Evolutionary conservation across 2,113 vertebrate genomes (phyloP), one percentile per base, ranked within the genome.

Genomic region (Orthonyx spaldingii): DNA sequence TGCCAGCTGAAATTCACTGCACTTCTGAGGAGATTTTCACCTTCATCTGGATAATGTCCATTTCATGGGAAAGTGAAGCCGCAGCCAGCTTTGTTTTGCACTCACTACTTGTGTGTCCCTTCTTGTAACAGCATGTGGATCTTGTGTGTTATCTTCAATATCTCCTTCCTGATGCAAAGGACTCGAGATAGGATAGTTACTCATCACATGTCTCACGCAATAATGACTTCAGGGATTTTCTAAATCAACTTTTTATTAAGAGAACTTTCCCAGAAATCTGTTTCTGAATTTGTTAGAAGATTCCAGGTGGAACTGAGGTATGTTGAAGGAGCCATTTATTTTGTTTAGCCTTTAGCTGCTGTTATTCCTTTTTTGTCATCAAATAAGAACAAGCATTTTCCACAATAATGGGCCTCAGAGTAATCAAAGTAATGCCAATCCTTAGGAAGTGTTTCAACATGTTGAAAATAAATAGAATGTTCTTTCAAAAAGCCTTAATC

Each of bases 121-220:
- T 80, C 63, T 82, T 35, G 30, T 35, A 68, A 60, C 3, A 1
- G 28, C 44, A 27, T 60, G 70, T 0, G 4, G 41, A 53, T 90
- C 49, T 60, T 91, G 65, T 24, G n/a, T 59, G 35, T 78, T 95
- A 69, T 61, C 66, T 78, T 52, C 60, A 53, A 4, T 82, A 84
- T 76, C 59, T 49, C 9, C 61, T 97, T 95, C 82, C 70, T 75
- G 49, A 71, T 75, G 53, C 57, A 64, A 79, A 79, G 59, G 16
- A 60, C 21, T 71, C 1, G 24, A 20, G 26, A 53, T 81, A 37
- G 53, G 27, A 22, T 74, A 39, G 32, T 78, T 70, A 74, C 47
- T 71, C 23, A 21, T 82, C 47, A 16, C 11, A 2, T n/a, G 20
- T 72, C 59, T 89, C 57, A 15, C 0, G 0, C n/a, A 49, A 0